phyloP scores from a whole-genome alignment of 1,140 invertebrate species.

The Rhyacophila brunnea region DNA sequence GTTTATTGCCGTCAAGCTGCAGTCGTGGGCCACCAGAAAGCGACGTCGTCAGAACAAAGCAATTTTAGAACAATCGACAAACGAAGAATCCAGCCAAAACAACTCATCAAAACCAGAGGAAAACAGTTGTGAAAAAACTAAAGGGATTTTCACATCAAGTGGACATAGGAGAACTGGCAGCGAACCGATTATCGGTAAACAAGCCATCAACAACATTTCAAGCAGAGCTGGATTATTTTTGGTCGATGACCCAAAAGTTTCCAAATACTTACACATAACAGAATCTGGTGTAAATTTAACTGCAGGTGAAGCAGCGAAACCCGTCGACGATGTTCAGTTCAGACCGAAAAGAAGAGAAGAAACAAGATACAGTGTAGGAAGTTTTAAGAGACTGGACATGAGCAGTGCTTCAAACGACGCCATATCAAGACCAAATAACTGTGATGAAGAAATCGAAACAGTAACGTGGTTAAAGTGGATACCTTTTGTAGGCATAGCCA shows the following conservation, averaged over 20 bases:
- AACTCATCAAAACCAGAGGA: slow-evolving; percentile 1
- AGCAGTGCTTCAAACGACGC: slow-evolving; percentile 32
- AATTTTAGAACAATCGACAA: background rate
- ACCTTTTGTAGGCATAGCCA: slow-evolving; percentile 44
- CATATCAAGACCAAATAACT: slow-evolving; percentile 5
- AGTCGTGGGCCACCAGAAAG: slow-evolving; percentile 44
- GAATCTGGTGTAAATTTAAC: slow-evolving; percentile 8
- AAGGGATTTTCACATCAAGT: slow-evolving; percentile 13
- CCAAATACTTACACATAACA: slow-evolving; percentile 29
- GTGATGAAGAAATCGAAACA: no score
- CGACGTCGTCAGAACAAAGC: slow-evolving; percentile 23
- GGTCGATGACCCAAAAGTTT: slow-evolving; percentile 18
- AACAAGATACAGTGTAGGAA: slow-evolving; percentile 17
- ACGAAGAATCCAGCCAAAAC: slow-evolving; percentile 24
- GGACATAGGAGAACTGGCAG: slow-evolving; percentile 30
- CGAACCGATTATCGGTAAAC: slow-evolving; percentile 31
- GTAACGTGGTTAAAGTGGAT: slow-evolving; percentile 48
- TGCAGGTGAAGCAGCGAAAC: slow-evolving; percentile 1
- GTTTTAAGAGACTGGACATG: slow-evolving; percentile 30
- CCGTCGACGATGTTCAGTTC: background rate
- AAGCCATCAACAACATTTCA: slow-evolving; percentile 30
- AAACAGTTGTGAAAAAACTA: slow-evolving; percentile 15
- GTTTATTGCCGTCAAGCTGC: slow-evolving; percentile 54
- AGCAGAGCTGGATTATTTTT: slow-evolving; percentile 19
- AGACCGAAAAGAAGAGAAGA: slow-evolving; percentile 3